Percentiles rank a stretch among this genome's conserved stretches.
These are phyloP conservation scores for Ophioninae sp. DNA, from an alignment of 2,888 invertebrate species.

Conservation along the genomic window DNA sequence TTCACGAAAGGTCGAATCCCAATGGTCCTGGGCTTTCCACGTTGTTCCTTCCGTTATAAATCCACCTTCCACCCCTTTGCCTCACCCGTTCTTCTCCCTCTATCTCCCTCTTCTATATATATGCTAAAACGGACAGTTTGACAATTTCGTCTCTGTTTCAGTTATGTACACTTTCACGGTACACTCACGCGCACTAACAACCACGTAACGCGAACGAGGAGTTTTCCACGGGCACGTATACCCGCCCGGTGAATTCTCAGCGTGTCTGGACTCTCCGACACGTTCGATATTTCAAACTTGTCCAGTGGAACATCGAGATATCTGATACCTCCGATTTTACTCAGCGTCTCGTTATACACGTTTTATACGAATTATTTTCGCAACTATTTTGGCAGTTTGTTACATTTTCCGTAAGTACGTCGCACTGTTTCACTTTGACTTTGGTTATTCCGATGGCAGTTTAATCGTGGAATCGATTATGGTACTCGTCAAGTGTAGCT, in stretches of 20 bases:
- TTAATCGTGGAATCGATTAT: background rate
- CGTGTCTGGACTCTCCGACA: conserved; percentile 42
- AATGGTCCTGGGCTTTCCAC: conserved; percentile 47
- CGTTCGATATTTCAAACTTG: conserved; percentile 42
- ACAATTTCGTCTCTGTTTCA: conserved; percentile 53
- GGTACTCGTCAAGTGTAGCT: background rate
- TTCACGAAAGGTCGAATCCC: conserved; percentile 60
- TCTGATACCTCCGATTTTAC: conserved; percentile 14
- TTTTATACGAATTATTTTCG: background rate
- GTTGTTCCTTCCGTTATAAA: conserved; percentile 51
- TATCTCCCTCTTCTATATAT: conserved; percentile 27
- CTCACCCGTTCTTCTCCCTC: conserved; percentile 1
- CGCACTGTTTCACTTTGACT: background rate
- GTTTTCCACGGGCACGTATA: conserved; percentile 27
- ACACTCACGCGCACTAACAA: background rate
- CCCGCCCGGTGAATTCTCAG: conserved; percentile 32
- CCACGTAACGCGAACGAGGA: conserved; percentile 6
- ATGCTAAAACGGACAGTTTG: conserved; percentile 41
- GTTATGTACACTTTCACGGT: conserved; percentile 33
- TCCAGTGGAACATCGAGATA: conserved; percentile 29
- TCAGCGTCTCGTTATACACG: background rate
- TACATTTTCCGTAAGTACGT: background rate
- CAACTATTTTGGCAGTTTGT: background rate
- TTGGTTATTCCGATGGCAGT: background rate
- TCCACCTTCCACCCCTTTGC: conserved; percentile 9